These are phyloP conservation scores for Indicator indicator DNA, from an alignment of 2,113 vertebrate genomes.

Conservation along the genomic window DNA sequence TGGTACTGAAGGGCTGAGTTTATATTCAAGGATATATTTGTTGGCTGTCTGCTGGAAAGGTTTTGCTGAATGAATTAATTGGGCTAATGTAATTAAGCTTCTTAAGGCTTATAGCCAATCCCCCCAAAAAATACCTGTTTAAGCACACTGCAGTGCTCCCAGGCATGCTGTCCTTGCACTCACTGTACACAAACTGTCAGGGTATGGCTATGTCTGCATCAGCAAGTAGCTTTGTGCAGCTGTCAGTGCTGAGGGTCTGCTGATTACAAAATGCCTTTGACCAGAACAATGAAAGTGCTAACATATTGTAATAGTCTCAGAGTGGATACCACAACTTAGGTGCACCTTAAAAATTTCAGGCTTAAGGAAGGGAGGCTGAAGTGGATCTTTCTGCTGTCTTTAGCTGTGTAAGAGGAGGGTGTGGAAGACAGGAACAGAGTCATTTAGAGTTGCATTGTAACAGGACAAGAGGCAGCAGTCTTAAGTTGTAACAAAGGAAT, in stretches of 20 bases:
- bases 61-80: constrained; percentile 36
- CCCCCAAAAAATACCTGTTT: neutral
- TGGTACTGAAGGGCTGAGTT: neutral
- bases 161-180: neutral
- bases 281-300: neutral
- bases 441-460: neutral
- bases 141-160: neutral
- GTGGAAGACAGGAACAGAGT: neutral
- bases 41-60: neutral
- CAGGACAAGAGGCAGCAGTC: neutral
- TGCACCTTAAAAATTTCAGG: neutral
- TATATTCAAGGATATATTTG: neutral
- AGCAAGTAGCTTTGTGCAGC: neutral
- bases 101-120: neutral
- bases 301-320: neutral
- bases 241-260: fast-evolving
- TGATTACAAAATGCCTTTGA: neutral
- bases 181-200: fast-evolving
- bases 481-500: neutral
- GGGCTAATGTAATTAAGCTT: constrained; percentile 50
- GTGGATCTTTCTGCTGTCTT: neutral
- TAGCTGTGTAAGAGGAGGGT: neutral
- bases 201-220: neutral
- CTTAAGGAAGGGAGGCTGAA: neutral
- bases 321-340: neutral